Evolutionary conservation across 2,797 vertebrate genomes (phyloP), one percentile per base, ranked within the genome.

Genomic region (Trematocara caparti): DNA sequence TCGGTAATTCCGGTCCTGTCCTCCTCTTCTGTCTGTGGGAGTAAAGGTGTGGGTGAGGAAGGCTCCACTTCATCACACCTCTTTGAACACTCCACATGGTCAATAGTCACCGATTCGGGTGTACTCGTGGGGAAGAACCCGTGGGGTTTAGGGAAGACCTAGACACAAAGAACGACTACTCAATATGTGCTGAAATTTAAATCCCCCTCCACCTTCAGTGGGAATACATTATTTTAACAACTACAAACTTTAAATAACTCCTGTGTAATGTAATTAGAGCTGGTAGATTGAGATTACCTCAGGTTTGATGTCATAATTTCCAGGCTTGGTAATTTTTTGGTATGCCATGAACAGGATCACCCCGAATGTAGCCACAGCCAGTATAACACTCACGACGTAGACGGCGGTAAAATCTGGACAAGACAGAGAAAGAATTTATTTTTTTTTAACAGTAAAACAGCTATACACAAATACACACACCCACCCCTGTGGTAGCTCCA

Each of bases 41-140:
- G 32, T 0, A 86, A 72, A 30, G 49, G 75, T 1, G 48, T 66
- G 11, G 91, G 88, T 0, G 87, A 84, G 6, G 2, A 0, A 1
- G 62, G 40, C 17, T 14, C 34, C 48, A 80, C 27, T 8, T 30
- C 15, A 36, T 59, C 55, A n/a, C 55, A 59, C 15, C 15, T 59
- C 10, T 59, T 4, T n/a, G 11, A 0, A 66, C 19, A 24, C 24
- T 30, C 15, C 66, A 71, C 66, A 8, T 0, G 2, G 0, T 13
- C 1, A 27, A 55, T 14, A 2, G 0, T 0, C 6, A 43, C 0
- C 0, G 0, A 0, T 1, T 84, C 82, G 0, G 0, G 2, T 32
- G 0, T 0, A 0, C 0, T 1, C 0, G 0, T 1, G 40, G 0
- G 0, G 1, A 0, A 0, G 21, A 17, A n/a, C n/a, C n/a, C n/a